Evolutionary conservation across 2,888 invertebrate genomes (phyloP), one percentile per base, ranked within the genome.

Genomic region (Stenichneumon culpator): DNA sequence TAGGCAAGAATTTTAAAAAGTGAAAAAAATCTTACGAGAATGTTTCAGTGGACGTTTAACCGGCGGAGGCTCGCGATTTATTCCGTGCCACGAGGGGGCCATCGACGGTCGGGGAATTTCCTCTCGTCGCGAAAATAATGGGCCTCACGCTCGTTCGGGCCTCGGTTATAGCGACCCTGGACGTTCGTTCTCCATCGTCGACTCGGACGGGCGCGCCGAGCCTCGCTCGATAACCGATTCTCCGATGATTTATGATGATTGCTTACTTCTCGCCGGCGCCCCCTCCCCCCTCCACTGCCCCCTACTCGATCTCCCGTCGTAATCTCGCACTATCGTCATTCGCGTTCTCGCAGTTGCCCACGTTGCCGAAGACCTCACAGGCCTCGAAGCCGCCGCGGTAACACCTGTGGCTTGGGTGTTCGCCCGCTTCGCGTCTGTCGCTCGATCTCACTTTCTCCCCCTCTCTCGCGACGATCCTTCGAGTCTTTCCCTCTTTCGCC

Each of bases 231-330:
- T 89, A 88, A 88, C 85, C 89, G 88, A 90, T 88, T 80, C 83
- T 69, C 63, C 78, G 50, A 83, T 90, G 89, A 90, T 89, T 90
- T 90, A 90, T 87, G 87, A 89, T 90, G 89, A 90, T 90, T 90
- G 88, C 86, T 88, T 87, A 69, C 85, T 84, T 82, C 84, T 86
- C 79, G 68, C 86, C 79, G 81, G 82, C 82, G 86, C 87, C 86
- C 82, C 83, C 78, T 67, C 73, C 81, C 52, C 72, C 79, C 63
- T 70, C 60, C 54, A 68, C 36, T 79, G 7, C 57, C 69, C 63
- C 68, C 32, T 74, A 82, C 67, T 86, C 39, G 39, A 39, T 39
- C 68, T 74, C 63, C 50, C 75, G 60, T 16, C 22, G 19, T 22
- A 32, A 14, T 19, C 65, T 57, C 25, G 65, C 32, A 28, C 65